phyloP scores from a whole-genome alignment of 2,888 invertebrate genomes.

The Clanis bilineata region DNA sequence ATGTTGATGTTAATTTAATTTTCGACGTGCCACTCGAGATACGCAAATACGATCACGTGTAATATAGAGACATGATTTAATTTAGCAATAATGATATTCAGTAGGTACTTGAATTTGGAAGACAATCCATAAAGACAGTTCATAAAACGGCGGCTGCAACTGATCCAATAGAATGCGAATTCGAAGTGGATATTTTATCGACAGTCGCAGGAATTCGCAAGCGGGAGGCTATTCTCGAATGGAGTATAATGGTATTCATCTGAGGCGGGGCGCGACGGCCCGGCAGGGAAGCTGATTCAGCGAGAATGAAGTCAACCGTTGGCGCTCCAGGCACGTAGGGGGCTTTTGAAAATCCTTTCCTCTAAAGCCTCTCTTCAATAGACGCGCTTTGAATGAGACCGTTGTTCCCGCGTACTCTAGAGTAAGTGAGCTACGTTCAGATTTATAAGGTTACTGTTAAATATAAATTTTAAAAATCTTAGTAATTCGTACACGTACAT shows the following conservation, averaged over 20 bases:
- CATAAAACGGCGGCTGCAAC: not conserved
- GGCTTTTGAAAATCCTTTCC: slow-evolving; percentile 29
- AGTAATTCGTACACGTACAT: too few relatives aligned
- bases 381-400: slow-evolving; percentile 7
- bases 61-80: not conserved
- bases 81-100: not conserved
- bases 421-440: not conserved
- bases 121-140: not conserved
- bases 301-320: slow-evolving; percentile 20
- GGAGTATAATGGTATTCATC: not conserved
- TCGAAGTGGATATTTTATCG: not conserved
- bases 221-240: not conserved
- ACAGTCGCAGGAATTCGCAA: not conserved
- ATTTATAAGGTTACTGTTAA: too few relatives aligned
- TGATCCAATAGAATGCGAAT: not conserved
- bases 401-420: not conserved
- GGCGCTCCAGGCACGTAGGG: slow-evolving; percentile 29
- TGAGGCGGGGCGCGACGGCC: not conserved
- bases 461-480: too few relatives aligned
- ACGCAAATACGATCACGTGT: not conserved
- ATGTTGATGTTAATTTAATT: not conserved
- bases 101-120: not conserved
- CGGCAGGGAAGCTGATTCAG: slow-evolving; percentile 15
- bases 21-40: not conserved
- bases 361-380: slow-evolving; percentile 20